phyloP scores from a whole-genome alignment of 2,888 invertebrate genomes.

The Chirona hameri region DNA sequence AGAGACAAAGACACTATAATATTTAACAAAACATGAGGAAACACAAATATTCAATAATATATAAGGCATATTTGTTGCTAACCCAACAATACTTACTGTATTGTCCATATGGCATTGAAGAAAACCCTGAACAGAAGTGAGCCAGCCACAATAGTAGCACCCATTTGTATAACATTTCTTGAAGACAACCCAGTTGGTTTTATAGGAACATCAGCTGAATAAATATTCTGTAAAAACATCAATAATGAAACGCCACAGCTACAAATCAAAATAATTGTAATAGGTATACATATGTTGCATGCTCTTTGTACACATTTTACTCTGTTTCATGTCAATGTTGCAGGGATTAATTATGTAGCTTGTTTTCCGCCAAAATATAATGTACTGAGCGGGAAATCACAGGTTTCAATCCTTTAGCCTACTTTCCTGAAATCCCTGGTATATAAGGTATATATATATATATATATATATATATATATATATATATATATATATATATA shows the following conservation, averaged over 20 bases:
- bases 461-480: constrained; percentile 27
- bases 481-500: constrained; percentile 5
- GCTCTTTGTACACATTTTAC: no score
- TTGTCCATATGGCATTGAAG: background rate
- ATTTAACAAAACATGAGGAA: background rate
- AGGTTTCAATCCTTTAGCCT: no score
- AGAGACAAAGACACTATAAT: background rate
- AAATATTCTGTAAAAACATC: no score
- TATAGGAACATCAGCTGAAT: no score
- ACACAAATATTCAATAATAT: background rate
- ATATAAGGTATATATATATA: no score
- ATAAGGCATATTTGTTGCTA: background rate
- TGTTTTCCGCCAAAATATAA: background rate
- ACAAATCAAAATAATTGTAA: no score
- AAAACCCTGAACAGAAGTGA: background rate
- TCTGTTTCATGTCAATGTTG: no score
- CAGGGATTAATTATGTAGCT: no score
- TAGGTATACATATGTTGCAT: no score
- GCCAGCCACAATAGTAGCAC: background rate
- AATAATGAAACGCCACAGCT: no score
- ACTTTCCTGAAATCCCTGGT: no score
- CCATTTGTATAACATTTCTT: background rate
- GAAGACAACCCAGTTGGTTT: background rate
- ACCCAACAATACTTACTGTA: background rate
- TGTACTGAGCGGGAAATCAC: no score